Conservation (phyloP, 1,140 invertebrate genomes). For the Saccostrea cuccullata region DNA sequence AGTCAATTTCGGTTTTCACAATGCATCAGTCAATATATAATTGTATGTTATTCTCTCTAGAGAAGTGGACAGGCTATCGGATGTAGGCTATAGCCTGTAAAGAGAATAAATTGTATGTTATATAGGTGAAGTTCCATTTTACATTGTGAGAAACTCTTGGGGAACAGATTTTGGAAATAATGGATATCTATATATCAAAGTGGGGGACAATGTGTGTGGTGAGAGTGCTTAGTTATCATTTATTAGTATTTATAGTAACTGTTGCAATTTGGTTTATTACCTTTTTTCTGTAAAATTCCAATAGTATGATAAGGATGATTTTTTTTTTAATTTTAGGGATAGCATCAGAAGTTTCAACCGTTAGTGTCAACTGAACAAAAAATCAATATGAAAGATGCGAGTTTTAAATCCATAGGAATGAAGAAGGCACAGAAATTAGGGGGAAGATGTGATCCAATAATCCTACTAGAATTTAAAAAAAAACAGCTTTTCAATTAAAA, state of each 20-base stretch:
- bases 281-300: too few species aligned
- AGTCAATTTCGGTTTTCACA: too few species aligned
- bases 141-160: conserved; percentile 93
- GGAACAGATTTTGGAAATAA: conserved; percentile 86
- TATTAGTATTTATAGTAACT: too few species aligned
- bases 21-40: too few species aligned
- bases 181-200: conserved; percentile 89
- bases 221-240: conserved; percentile 56
- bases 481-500: too few species aligned
- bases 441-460: not conserved
- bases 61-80: too few species aligned
- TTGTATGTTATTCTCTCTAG: conserved; percentile 52
- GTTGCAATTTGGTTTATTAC: too few species aligned
- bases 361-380: conserved; percentile 3
- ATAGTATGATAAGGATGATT: not conserved
- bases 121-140: conserved; percentile 85
- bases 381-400: not conserved
- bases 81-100: too few species aligned
- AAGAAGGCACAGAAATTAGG: not conserved
- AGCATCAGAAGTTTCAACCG: conserved; percentile 51
- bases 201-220: conserved; percentile 90
- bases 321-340: conserved; percentile 55
- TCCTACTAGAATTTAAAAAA: too few species aligned
- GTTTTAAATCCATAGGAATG: not conserved
- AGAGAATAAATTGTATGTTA: conserved; percentile 44